Evolutionary conservation across 2,888 invertebrate species (phyloP).

Genomic region (Lissocephala sabroskyi): DNA sequence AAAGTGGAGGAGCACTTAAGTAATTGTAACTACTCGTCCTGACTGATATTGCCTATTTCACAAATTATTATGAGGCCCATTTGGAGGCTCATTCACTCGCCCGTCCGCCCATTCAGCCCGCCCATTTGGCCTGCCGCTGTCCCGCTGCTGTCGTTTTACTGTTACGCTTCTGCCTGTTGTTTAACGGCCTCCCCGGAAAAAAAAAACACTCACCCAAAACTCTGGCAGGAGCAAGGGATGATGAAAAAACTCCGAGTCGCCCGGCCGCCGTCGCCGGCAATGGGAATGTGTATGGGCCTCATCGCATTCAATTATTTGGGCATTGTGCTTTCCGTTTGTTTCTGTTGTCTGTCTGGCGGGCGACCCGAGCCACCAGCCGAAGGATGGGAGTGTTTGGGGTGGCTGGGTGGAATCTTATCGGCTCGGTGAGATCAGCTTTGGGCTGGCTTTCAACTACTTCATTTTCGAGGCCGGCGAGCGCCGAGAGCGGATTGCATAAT

Average conservation of each 20-base stretch:
- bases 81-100: slow-evolving; percentile 46
- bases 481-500: slow-evolving; percentile 68
- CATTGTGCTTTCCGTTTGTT: slow-evolving; percentile 41
- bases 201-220: slow-evolving; percentile 13
- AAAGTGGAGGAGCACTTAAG: slow-evolving; percentile 47
- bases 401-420: slow-evolving; percentile 45
- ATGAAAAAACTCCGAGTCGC: neutral
- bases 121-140: slow-evolving; percentile 2
- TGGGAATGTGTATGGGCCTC: slow-evolving; percentile 52
- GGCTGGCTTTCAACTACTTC: slow-evolving; percentile 46
- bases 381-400: slow-evolving; percentile 19
- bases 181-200: slow-evolving; percentile 62
- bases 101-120: neutral
- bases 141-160: slow-evolving; percentile 10
- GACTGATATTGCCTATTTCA: slow-evolving; percentile 63
- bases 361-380: slow-evolving; percentile 1
- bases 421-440: slow-evolving; percentile 40
- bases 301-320: slow-evolving; percentile 65
- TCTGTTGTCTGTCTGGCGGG: slow-evolving; percentile 15
- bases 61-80: slow-evolving; percentile 60
- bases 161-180: slow-evolving; percentile 53
- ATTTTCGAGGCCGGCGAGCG: slow-evolving; percentile 39
- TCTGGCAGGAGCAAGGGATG: too few species aligned
- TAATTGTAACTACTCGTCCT: slow-evolving; percentile 59
- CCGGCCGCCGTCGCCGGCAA: slow-evolving; percentile 17